Evolutionary conservation across 2,113 vertebrate genomes (phyloP).

Genomic region (Megatriorchis doriae): DNA sequence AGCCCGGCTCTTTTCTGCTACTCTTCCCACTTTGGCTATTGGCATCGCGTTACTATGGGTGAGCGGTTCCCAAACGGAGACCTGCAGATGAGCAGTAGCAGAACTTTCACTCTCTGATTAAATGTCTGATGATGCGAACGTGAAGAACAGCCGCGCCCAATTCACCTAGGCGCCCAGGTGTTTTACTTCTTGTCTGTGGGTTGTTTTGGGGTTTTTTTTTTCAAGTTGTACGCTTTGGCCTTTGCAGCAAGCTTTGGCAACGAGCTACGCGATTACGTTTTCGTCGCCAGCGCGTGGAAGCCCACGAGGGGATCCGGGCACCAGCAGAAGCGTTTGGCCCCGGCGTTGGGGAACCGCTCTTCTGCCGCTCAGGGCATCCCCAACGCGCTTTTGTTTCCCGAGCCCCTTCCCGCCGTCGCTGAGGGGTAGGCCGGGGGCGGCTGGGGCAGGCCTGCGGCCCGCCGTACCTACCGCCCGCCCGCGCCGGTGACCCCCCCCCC

Average conservation of each 20-base stretch:
- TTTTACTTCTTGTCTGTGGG: background rate
- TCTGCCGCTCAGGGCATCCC: background rate
- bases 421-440: background rate
- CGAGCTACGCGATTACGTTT: rapidly evolving
- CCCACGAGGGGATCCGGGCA: rapidly evolving
- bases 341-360: rapidly evolving
- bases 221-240: background rate
- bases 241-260: background rate
- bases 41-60: rapidly evolving
- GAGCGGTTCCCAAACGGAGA: rapidly evolving
- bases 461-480: too few relatives aligned
- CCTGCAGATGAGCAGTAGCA: background rate
- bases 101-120: background rate
- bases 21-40: background rate
- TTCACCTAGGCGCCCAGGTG: background rate
- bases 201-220: too few relatives aligned
- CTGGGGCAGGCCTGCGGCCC: rapidly evolving
- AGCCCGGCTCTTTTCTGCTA: background rate
- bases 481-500: too few relatives aligned
- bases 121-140: background rate
- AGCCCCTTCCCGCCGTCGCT: background rate
- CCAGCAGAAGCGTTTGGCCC: rapidly evolving
- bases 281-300: rapidly evolving
- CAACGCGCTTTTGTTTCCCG: rapidly evolving
- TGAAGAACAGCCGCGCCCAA: rapidly evolving